Evolutionary conservation across 2,113 vertebrate species (phyloP).

Genomic region (Anolis carolinensis): DNA sequence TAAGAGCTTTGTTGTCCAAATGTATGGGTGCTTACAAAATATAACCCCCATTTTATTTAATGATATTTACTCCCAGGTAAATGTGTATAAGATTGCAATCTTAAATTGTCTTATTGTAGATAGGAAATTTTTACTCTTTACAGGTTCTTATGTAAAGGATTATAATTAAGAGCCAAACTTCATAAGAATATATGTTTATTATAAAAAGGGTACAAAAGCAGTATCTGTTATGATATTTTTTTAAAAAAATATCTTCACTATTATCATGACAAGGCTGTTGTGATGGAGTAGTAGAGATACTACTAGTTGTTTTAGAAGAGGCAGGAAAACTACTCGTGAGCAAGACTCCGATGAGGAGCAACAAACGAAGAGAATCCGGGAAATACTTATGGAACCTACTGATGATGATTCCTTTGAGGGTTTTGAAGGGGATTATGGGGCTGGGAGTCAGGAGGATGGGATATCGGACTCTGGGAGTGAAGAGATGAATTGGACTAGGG

Average conservation of each 20-base stretch:
- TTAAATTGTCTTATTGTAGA: neutral
- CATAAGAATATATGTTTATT: neutral
- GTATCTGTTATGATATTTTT: neutral
- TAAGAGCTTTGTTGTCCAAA: neutral
- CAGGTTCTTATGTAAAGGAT: neutral
- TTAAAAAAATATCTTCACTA: neutral
- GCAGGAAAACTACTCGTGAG: too few relatives aligned
- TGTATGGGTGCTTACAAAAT: neutral
- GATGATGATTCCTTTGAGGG: too few relatives aligned
- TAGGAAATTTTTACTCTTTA: neutral
- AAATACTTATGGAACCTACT: too few relatives aligned
- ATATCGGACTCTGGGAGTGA: too few relatives aligned
- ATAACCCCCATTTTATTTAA: neutral
- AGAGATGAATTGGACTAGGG: too few relatives aligned
- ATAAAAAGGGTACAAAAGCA: neutral
- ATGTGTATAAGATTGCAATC: neutral
- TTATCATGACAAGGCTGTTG: neutral
- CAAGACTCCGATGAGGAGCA: too few relatives aligned
- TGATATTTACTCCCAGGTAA: neutral
- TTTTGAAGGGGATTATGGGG: too few relatives aligned
- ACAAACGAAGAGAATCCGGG: too few relatives aligned
- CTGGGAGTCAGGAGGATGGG: too few relatives aligned
- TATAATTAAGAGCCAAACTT: neutral
- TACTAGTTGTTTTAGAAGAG: too few relatives aligned
- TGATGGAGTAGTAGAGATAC: too few relatives aligned